Percentiles rank a stretch among this genome's conserved stretches.
These are phyloP conservation scores for Rhombomys opimus DNA, from an alignment of 2,113 vertebrate species.

Conservation along the genomic window DNA sequence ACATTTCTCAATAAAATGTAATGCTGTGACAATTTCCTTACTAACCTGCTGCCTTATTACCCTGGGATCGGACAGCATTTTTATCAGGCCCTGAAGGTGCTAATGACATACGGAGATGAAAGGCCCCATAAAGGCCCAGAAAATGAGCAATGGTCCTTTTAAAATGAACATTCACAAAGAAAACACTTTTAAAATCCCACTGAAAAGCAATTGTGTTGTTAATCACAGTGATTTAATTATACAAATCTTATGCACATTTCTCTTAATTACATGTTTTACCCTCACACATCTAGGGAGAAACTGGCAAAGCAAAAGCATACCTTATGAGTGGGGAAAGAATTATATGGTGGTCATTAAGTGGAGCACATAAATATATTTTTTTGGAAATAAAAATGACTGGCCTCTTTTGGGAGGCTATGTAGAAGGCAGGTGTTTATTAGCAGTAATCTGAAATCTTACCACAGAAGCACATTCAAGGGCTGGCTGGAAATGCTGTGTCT, in stretches of 20 bases:
- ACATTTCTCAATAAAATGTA: slow-evolving; percentile 31
- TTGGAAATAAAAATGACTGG: not conserved
- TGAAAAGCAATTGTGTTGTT: not conserved
- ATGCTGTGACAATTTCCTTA: not conserved
- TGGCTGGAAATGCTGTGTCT: not conserved
- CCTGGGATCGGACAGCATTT: not conserved
- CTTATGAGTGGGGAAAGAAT: not conserved
- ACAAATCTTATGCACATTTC: not conserved
- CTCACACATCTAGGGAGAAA: slow-evolving; percentile 22
- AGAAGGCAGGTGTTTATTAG: not conserved
- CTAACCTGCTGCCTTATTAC: not conserved
- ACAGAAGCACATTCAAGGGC: not conserved
- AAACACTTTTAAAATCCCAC: not conserved
- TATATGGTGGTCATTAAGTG: not conserved
- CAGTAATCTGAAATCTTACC: not conserved
- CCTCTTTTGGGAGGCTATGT: not conserved
- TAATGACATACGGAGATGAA: not conserved
- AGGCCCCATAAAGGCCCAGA: not conserved
- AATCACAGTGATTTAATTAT: not conserved
- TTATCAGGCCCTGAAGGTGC: not conserved
- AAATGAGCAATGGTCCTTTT: not conserved
- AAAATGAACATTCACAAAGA: slow-evolving; percentile 23
- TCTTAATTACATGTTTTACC: not conserved
- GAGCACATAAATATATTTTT: not conserved
- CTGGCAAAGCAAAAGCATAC: not conserved